Conservation (phyloP, 1,140 invertebrate genomes). For the Andrena cerasifolii region DNA sequence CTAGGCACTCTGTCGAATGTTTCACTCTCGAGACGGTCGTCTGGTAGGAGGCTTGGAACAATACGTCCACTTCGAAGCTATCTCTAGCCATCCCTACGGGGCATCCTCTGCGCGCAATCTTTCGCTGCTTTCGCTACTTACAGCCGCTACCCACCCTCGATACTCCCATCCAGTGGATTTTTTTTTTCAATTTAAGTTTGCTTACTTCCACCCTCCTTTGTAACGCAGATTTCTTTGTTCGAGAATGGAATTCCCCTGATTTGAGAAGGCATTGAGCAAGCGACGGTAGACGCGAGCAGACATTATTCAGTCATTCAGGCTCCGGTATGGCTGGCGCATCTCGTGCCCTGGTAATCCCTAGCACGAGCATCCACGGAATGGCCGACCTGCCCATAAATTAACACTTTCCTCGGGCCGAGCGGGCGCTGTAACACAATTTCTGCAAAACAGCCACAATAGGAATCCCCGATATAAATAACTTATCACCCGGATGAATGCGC, state of each 20-base stretch:
- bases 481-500: conserved; percentile 31
- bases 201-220: too few relatives aligned
- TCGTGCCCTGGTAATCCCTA: conserved; percentile 15
- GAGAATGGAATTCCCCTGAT: neutral
- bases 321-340: conserved; percentile 1
- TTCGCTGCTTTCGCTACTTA: too few relatives aligned
- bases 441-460: conserved; percentile 37
- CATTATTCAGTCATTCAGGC: conserved; percentile 5
- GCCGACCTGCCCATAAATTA: conserved; percentile 50
- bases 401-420: conserved; percentile 34
- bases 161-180: too few relatives aligned
- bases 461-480: conserved; percentile 56
- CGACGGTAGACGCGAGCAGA: neutral
- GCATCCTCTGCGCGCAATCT: too few relatives aligned
- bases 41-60: neutral
- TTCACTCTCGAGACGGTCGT: neutral
- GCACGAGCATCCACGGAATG: conserved; percentile 9
- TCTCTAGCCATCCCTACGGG: neutral
- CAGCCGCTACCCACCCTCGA: too few relatives aligned
- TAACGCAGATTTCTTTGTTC: too few relatives aligned
- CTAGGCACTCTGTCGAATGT: neutral
- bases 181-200: too few relatives aligned
- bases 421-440: conserved; percentile 28
- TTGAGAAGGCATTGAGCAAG: neutral
- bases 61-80: neutral